Evolutionary conservation across 1,140 invertebrate species (phyloP), one percentile per base, ranked within the genome.

Genomic region (Heterodera schachtii): DNA sequence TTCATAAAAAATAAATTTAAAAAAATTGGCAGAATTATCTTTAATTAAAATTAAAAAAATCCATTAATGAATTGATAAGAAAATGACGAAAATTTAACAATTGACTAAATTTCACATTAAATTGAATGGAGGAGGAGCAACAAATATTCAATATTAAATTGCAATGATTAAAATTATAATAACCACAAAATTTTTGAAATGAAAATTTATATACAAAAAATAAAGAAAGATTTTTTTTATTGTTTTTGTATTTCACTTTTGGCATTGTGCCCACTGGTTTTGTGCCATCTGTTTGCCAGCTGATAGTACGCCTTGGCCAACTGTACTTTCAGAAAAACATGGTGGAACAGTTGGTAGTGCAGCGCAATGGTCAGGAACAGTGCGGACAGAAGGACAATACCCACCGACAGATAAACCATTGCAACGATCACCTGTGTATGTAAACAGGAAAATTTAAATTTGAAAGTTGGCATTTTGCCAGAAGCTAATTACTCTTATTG

Each of bases 361-460:
- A 78, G 64, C 70, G 77, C 52, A 3, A 78, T 64, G 66, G 77
- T 78, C 47, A 78, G 13, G 4, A 78, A 78, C 47, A 78, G 47
- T 43, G 77, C 77, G 13, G 77, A 78, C 21, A 78, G 60, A 3
- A 78, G 41, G 16, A 69, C n/a, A 21, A 78, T 78, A 5, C 77
- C 77, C 21, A 43, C 21, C 1, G 77, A 78, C 5, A 78, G 41
- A 21, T 78, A 78, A 31, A 78, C 31, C 44, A 78, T 21, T 49
- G 57, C 77, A 11, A 78, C 70, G 66, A 78, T 21, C 6, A 64
- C 66, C 77, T 78, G 66, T 52, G 0, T 31, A 11, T 52, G 11
- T 0, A 19, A 78, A 64, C 69, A 2, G 13, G 57, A 11, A 19
- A 31, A 31, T 31, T 31, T 31, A 31, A 31, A 31, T 31, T 31